A percentile compares a stretch with the other conserved stretches of the same genome.
phyloP scores from a whole-genome alignment of 2,113 vertebrate genomes.

The Amphiprion percula region DNA sequence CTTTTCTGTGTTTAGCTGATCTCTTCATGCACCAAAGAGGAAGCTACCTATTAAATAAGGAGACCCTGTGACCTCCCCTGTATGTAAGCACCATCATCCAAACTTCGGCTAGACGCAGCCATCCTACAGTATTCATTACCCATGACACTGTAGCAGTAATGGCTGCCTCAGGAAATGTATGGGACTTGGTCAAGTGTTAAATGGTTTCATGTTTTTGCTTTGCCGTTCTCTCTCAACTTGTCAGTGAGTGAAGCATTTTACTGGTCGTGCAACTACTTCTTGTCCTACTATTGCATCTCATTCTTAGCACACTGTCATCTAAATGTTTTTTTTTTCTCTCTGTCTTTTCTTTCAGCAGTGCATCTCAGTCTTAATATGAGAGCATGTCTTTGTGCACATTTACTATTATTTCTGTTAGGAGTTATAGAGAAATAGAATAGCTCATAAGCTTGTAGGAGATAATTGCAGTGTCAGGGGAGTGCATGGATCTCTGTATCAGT shows the following conservation, averaged over 20 bases:
- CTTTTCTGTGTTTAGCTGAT: conserved; percentile 18
- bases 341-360: not conserved
- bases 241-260: not conserved
- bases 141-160: conserved; percentile 2
- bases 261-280: not conserved
- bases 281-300: not conserved
- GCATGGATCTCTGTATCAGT: conserved; percentile 6
- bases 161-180: conserved; percentile 8
- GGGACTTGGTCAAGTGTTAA: conserved; percentile 1
- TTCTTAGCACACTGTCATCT: not conserved
- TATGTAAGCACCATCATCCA: conserved; percentile 23
- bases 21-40: conserved; percentile 46
- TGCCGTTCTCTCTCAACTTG: not conserved
- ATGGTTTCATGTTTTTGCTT: not conserved
- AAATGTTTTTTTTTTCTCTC: not conserved
- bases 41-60: conserved; percentile 55
- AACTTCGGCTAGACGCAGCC: conserved; percentile 6
- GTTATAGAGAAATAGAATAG: conserved; percentile 24
- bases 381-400: conserved; percentile 7
- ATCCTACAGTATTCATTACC: conserved; percentile 27
- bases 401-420: conserved; percentile 18
- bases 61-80: conserved; percentile 32
- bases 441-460: conserved; percentile 31
- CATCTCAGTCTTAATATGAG: not conserved
- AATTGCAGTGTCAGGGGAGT: conserved; percentile 44